Base-by-base conservation (phyloP, 2,888 invertebrate species). In the Parnassius smintheus region DNA sequence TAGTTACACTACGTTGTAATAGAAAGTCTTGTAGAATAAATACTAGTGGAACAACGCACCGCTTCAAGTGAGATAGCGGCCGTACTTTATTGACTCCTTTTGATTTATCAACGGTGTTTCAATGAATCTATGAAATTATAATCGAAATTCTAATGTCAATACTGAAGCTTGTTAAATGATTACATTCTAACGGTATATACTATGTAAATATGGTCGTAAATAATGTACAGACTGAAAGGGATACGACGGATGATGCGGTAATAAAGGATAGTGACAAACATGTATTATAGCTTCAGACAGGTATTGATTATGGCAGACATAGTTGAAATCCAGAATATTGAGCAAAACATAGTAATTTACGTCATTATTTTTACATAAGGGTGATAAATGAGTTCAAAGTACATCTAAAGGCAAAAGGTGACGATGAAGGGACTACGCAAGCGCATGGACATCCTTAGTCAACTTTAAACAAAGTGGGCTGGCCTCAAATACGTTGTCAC, bases 41-140 rank as follows among this genome's bases (percentile, higher is more conserved):
- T 82, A 84, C 83, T 78, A 78, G 81, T 73, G 73, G 77, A 83
- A 82, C 81, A 80, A 77, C 75, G 78, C 76, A 74, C 72, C 68
- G 71, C 71, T 69, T 70, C 73, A 69, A 75, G 77, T 79, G 74
- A 80, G 82, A 82, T 81, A 82, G 76, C 75, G 66, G 74, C 71
- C 74, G 75, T 81, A 75, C 68, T 83, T 81, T 81, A 83, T 80
- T 74, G 77, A 73, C 72, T 66, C 64, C 70, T 65, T 65, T 75
- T 76, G 72, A 77, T 78, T 76, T 75, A 76, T 70, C 72, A 72
- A 69, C 72, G 64, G 71, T 74, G 74, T 69, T 68, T 64, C 59
- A 66, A 66, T 68, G 69, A 70, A 68, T 67, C 62, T 57, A 61
- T 59, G 67, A 62, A 64, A 62, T 54, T 59, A 50, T 56, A 61